Evolutionary conservation across 2,113 vertebrate species (phyloP), one percentile per base, ranked within the genome.

Genomic region (Micronycteris hirsuta): DNA sequence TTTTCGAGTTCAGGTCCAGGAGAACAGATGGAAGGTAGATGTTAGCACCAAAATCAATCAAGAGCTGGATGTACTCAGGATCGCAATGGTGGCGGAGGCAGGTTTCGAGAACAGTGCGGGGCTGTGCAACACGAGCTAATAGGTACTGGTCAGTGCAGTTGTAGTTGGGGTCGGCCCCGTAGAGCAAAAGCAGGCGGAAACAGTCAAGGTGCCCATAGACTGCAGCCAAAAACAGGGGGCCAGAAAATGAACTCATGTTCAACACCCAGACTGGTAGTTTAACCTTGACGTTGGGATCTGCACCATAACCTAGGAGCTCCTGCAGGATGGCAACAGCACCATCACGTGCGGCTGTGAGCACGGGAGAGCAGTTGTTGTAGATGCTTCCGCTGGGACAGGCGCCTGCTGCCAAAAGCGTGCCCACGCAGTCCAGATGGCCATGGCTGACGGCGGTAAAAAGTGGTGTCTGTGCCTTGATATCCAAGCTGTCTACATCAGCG

Each of bases 391-490:
- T 97, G 3, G 99, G 99, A 88, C 98, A 98, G 28, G 99, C 99
- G 13, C 99, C 99, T 0, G 99, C 99, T 13, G 98, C 98, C 94
- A 99, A 98, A 80, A 99, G 98, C 8, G 97, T 97, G 3, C 96
- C 97, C 78, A 99, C 99, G 2, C 99, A 99, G 65, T 99, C 99
- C 49, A 98, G 95, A 97, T 99, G 99, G 67, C 99, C 99, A 0
- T 99, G 99, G 77, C 98, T 99, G 68, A 99, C 99, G 0, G 99
- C 99, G 2, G 98, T 99, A 96, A 99, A 99, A 86, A 99, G 98
- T 0, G 99, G 99, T 0, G 99, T 99, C 98, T 99, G 99, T 7
- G 99, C 99, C 97, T 99, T 99, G 93, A 99, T 98, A 0, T 99
- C 99, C 94, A 99, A 98, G 94, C 98, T 98, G 98, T 99, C 99